Conservation (phyloP, 2,113 vertebrate species). For the Microtus pennsylvanicus region DNA sequence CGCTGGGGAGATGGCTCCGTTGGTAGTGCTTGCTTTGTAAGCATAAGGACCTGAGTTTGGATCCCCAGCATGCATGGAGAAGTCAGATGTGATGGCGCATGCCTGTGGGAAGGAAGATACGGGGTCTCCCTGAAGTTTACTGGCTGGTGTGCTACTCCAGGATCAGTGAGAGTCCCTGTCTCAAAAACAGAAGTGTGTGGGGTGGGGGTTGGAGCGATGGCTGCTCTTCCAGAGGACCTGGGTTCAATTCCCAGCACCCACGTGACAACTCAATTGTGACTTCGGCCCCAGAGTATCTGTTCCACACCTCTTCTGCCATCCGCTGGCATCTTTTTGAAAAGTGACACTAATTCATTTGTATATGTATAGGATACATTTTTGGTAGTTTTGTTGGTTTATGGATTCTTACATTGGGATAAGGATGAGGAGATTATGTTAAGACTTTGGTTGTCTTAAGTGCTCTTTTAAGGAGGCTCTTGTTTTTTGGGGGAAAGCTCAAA, state of each 20-base stretch:
- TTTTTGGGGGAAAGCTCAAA: background rate
- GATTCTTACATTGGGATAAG: conserved; percentile 38
- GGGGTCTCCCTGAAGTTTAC: background rate
- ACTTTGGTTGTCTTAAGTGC: conserved; percentile 24
- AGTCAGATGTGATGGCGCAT: background rate
- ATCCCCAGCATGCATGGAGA: background rate
- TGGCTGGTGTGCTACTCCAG: background rate
- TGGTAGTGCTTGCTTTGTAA: background rate
- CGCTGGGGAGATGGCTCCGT: background rate
- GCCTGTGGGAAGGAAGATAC: background rate
- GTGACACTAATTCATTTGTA: background rate
- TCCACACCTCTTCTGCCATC: background rate
- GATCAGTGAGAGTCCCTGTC: background rate
- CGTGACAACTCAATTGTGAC: background rate
- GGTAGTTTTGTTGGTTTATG: background rate
- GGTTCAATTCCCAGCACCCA: background rate
- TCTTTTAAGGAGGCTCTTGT: background rate
- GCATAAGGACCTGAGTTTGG: background rate
- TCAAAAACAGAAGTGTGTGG: background rate
- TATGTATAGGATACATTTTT: conserved; percentile 22
- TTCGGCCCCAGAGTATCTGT: background rate
- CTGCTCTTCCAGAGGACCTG: background rate
- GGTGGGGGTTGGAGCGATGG: background rate
- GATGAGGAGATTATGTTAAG: background rate
- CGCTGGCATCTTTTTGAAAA: background rate